Base-by-base conservation (phyloP, 2,113 vertebrate genomes). In the Corythaeola cristata region DNA sequence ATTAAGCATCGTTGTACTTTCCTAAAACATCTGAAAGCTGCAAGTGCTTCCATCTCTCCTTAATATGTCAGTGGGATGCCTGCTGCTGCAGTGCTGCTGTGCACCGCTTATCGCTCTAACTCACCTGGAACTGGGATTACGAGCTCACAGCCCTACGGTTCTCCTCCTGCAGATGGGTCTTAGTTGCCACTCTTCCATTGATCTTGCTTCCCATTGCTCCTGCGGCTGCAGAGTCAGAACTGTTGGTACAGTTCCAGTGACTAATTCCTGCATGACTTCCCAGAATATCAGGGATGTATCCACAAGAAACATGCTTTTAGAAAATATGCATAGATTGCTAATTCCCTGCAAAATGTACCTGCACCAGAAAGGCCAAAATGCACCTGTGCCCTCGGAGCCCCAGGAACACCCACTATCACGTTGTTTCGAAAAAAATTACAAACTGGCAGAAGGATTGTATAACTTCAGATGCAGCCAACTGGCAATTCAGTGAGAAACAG, bases 241-340 rank as follows among this genome's bases (percentile, higher is more conserved):
- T 69, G 62, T 1, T 66, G 74, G 59, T 52, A 59, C 72, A 44
- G 49, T 11, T 85, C 78, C 88, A 67, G 55, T 22, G 55, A 71
- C 16, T 32, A 49, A 90, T 84, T 71, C 78, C 23, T 71, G 26
- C 22, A 9, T 22, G 60, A 30, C 33, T 72, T 62, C 73, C 49
- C 76, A n/a, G 39, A 63, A 24, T 6, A 47, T 55, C 47, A 12
- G 0, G 0, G 84, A n/a, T 75, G 44, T 55, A 44, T 45, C 69
- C 80, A 14, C 7, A 32, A 78, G 73, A 72, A 88, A 26, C 9
- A 12, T 3, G 27, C 49, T 58, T 63, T 62, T 66, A 85, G 68
- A 53, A 72, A 86, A 81, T 2, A 17, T 0, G 9, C 0, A 0
- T 11, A 13, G 41, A 74, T 27, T 39, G 41, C 9, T 53, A 53